phyloP scores from a whole-genome alignment of 2,113 vertebrate species.

The Balaeniceps rex region DNA sequence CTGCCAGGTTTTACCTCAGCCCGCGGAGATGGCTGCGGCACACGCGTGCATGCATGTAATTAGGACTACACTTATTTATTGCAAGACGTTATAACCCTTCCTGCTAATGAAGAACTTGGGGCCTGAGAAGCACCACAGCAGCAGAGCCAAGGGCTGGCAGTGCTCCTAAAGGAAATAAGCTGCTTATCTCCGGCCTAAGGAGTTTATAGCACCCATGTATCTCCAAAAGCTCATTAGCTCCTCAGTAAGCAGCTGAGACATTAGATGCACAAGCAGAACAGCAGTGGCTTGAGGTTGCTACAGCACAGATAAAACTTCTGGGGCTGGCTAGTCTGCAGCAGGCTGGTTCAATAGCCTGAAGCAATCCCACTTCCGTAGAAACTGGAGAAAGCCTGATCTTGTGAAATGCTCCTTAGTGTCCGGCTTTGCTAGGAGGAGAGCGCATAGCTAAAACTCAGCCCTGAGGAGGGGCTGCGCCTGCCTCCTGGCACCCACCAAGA shows the following conservation, averaged over 20 bases:
- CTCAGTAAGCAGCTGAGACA: slow-evolving; percentile 19
- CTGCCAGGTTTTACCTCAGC: not conserved
- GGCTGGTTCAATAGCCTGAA: not conserved
- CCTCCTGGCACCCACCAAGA: not conserved
- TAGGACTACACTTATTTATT: not conserved
- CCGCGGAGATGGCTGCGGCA: not conserved
- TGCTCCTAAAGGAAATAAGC: slow-evolving; percentile 34
- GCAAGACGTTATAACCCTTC: not conserved
- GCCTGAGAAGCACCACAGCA: not conserved
- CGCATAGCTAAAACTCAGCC: not conserved
- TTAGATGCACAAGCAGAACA: not conserved
- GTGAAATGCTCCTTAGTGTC: not conserved
- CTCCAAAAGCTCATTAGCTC: slow-evolving; percentile 59
- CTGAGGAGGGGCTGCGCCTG: not conserved
- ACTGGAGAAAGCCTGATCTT: not conserved
- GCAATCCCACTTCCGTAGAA: not conserved
- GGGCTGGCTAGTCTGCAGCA: not conserved
- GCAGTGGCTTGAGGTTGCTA: not conserved
- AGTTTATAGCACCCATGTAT: slow-evolving; percentile 45
- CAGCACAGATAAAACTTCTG: not conserved
- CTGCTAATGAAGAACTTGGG: not conserved
- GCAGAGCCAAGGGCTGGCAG: slow-evolving; percentile 2
- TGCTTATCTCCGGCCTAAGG: slow-evolving; percentile 48
- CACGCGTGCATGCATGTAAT: fast-evolving
- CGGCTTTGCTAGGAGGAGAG: not conserved